Conservation (phyloP, 2,113 vertebrate genomes). For the Paramormyrops kingsleyae region DNA sequence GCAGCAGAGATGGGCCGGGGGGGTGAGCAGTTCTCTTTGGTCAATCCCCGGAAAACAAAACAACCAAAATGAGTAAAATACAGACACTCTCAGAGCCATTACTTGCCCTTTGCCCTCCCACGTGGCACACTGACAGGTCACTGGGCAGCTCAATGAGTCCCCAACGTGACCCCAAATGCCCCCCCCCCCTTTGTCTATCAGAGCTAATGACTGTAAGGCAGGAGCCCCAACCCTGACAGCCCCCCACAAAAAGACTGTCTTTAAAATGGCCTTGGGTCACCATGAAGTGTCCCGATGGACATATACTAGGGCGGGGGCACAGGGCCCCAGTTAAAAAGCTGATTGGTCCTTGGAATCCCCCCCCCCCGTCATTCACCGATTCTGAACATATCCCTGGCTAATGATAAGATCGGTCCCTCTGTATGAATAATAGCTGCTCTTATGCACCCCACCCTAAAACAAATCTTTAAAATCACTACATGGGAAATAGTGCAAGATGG, state of each 20-base stretch:
- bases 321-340: not conserved
- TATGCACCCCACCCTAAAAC: not conserved
- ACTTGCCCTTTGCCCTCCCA: not conserved
- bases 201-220: conserved; percentile 32
- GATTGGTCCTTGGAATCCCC: not conserved
- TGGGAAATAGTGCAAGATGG: not conserved
- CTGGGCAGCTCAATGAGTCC: not conserved
- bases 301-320: not conserved
- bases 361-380: not conserved
- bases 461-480: not conserved
- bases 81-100: conserved; percentile 2
- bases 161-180: conserved; percentile 19
- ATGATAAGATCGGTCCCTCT: not conserved
- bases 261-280: not conserved
- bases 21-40: conserved; percentile 46
- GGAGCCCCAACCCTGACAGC: not conserved
- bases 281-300: not conserved
- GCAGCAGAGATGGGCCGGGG: conserved; percentile 40
- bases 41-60: conserved; percentile 28
- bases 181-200: conserved; percentile 44
- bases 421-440: not conserved
- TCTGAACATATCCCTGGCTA: not conserved
- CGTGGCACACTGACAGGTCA: not conserved
- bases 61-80: conserved; percentile 30
- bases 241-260: not conserved